Percentiles rank a stretch among this genome's conserved stretches.
phyloP scores from a whole-genome alignment of 2,888 invertebrate genomes.

The Sesia bembeciformis region DNA sequence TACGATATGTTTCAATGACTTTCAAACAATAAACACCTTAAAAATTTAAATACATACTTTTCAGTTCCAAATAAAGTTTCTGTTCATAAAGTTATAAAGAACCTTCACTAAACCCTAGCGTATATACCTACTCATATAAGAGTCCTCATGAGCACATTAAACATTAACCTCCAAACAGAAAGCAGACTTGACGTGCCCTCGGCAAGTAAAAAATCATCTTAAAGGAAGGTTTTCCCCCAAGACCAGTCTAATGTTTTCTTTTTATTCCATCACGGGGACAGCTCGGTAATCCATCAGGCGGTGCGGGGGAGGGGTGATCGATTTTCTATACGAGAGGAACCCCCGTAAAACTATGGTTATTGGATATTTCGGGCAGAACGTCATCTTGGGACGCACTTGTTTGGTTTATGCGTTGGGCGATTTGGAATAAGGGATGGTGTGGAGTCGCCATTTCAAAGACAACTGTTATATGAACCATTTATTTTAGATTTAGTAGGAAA shows the following conservation, averaged over 20 bases:
- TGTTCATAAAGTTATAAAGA: constrained; percentile 2
- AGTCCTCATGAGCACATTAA: constrained; percentile 8
- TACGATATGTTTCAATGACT: no score
- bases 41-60: no score
- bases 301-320: constrained; percentile 40
- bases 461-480: no score
- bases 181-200: constrained; percentile 47
- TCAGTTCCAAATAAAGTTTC: no score
- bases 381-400: constrained; percentile 43
- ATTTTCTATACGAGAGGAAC: constrained; percentile 47
- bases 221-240: constrained; percentile 40
- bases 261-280: constrained; percentile 58
- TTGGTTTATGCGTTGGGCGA: constrained; percentile 35
- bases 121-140: background rate
- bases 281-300: constrained; percentile 60
- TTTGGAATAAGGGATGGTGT: constrained; percentile 16
- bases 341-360: constrained; percentile 67
- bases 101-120: background rate
- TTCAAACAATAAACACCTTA: no score
- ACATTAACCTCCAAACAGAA: constrained; percentile 39
- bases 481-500: no score
- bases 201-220: constrained; percentile 37
- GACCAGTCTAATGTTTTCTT: constrained; percentile 63
- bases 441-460: constrained; percentile 8
- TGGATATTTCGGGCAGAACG: constrained; percentile 53